These are phyloP conservation scores for Catocala fraxini DNA, from an alignment of 2,888 invertebrate species.

Conservation along the genomic window DNA sequence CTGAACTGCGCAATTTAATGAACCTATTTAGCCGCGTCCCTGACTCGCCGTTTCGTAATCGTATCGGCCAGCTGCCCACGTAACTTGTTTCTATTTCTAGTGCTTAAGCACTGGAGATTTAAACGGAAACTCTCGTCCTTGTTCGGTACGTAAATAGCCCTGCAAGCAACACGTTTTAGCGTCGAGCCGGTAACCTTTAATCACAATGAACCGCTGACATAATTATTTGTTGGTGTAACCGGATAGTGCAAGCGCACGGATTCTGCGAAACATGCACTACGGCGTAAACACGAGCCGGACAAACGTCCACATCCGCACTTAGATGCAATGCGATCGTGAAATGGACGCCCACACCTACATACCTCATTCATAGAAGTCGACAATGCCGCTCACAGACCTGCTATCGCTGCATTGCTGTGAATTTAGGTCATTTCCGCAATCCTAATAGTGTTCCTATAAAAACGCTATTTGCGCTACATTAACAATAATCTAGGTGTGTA, in stretches of 20 bases:
- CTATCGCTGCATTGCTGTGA: conserved; percentile 62
- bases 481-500: conserved; percentile 11
- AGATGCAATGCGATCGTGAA: conserved; percentile 70
- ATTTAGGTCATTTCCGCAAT: conserved; percentile 69
- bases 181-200: conserved; percentile 68
- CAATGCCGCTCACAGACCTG: conserved; percentile 63
- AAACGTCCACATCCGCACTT: conserved; percentile 71
- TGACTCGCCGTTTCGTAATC: conserved; percentile 72
- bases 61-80: conserved; percentile 75
- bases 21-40: conserved; percentile 72
- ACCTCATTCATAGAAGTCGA: conserved; percentile 76
- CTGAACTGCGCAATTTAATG: conserved; percentile 69
- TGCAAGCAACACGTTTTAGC: conserved; percentile 44
- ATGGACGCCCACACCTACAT: conserved; percentile 61
- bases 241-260: conserved; percentile 69
- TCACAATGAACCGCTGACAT: conserved; percentile 79
- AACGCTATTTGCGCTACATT: conserved; percentile 25
- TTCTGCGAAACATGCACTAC: conserved; percentile 76
- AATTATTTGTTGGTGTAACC: conserved; percentile 80
- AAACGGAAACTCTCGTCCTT: conserved; percentile 71
- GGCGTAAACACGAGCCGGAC: conserved; percentile 67
- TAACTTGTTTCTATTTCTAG: conserved; percentile 80
- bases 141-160: conserved; percentile 57
- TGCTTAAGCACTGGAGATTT: conserved; percentile 63
- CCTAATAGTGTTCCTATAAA: conserved; percentile 49